phyloP scores from a whole-genome alignment of 2,113 vertebrate genomes.

The Hemibates koningsi region DNA sequence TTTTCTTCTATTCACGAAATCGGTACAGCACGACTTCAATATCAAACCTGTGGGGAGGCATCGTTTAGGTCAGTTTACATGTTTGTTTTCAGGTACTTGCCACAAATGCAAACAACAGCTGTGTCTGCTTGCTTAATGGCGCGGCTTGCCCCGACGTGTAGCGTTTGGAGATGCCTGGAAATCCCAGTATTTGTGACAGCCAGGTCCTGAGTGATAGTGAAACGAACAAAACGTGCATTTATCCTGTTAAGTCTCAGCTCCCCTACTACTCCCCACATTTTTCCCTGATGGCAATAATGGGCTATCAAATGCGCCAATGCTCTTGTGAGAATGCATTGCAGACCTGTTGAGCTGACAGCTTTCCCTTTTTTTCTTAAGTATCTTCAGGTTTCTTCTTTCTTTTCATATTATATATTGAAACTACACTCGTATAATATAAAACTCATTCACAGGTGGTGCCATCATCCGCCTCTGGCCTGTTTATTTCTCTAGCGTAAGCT shows the following conservation, averaged over 20 bases:
- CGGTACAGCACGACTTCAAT: neutral
- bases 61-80: neutral
- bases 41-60: neutral
- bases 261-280: neutral
- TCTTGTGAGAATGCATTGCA: neutral
- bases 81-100: conserved; percentile 28
- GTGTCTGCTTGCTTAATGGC: conserved; percentile 23
- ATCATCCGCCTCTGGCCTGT: neutral
- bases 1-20: neutral
- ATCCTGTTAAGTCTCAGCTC: conserved; percentile 12
- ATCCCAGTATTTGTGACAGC: conserved; percentile 27
- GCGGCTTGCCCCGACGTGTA: conserved; percentile 41
- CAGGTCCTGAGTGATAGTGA: conserved; percentile 1
- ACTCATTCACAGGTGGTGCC: neutral
- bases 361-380: neutral
- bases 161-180: neutral
- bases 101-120: conserved; percentile 21
- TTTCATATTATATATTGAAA: neutral
- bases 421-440: neutral
- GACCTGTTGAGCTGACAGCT: conserved; percentile 37
- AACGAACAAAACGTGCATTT: conserved; percentile 1
- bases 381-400: neutral
- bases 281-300: conserved; percentile 6
- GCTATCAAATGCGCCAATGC: conserved; percentile 9
- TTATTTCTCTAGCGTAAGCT: neutral